phyloP scores from a whole-genome alignment of 2,888 invertebrate genomes.

The Gandaritis pyraliata region DNA sequence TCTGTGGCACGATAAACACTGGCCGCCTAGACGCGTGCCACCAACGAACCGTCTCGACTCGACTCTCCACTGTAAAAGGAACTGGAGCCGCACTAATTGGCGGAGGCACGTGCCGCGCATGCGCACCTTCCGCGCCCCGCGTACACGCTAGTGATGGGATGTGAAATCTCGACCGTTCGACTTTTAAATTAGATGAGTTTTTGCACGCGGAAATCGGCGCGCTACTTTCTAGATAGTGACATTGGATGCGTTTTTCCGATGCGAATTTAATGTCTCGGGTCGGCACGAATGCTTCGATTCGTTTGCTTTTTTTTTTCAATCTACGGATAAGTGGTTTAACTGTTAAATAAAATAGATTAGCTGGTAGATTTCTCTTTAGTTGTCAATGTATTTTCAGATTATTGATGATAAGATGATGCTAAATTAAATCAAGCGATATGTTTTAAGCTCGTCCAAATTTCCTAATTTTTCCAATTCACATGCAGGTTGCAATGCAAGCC shows the following conservation, averaged over 20 bases:
- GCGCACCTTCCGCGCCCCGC: conserved; percentile 73
- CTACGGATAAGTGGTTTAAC: too few relatives aligned
- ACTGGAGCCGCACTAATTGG: conserved; percentile 84
- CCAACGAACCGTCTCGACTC: conserved; percentile 72
- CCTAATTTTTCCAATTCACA: too few relatives aligned
- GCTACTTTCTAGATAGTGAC: conserved; percentile 59
- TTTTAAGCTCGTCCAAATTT: too few relatives aligned
- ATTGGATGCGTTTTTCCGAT: conserved; percentile 32
- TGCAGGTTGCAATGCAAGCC: too few relatives aligned
- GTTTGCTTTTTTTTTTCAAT: conserved; percentile 4
- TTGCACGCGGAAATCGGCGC: conserved; percentile 68
- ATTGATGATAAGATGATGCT: too few relatives aligned
- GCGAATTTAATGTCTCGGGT: conserved; percentile 37
- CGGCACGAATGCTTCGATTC: conserved; percentile 35
- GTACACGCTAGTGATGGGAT: conserved; percentile 77
- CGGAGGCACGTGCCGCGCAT: conserved; percentile 74
- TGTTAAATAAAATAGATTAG: too few relatives aligned
- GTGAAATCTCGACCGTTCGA: conserved; percentile 77
- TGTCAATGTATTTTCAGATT: too few relatives aligned
- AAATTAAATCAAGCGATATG: too few relatives aligned
- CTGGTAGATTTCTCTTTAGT: too few relatives aligned
- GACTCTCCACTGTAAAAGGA: conserved; percentile 75
- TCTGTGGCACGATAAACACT: conserved; percentile 46
- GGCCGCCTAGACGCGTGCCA: conserved; percentile 52
- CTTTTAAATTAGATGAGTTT: conserved; percentile 73